Evolutionary conservation across 1,140 invertebrate genomes (phyloP).

Genomic region (Drosophila santomea): DNA sequence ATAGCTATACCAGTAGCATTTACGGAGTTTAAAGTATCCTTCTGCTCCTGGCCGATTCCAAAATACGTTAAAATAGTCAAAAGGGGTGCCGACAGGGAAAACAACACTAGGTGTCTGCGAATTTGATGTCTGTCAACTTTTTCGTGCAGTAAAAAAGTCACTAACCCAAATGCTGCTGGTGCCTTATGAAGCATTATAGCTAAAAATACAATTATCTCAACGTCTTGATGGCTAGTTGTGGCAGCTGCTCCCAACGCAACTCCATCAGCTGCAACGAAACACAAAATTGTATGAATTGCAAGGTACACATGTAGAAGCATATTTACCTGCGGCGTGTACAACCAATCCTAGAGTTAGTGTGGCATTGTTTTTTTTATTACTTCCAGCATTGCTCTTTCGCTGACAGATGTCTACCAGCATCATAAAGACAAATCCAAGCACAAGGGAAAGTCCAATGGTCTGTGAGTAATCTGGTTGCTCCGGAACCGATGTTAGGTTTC

Average conservation of each 20-base stretch:
- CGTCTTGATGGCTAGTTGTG: conserved; percentile 96
- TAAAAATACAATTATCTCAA: conserved; percentile 98
- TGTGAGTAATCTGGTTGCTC: conserved; percentile 85
- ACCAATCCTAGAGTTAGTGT: conserved; percentile 93
- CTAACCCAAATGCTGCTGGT: conserved; percentile 98
- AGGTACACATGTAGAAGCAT: background rate
- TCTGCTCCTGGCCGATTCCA: conserved; percentile 94
- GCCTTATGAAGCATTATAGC: conserved; percentile 99
- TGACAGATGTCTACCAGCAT: conserved; percentile 94
- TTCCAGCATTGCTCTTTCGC: conserved; percentile 86
- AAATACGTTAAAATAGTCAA: conserved; percentile 97
- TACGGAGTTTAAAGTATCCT: conserved; percentile 90
- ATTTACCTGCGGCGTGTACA: conserved; percentile 91
- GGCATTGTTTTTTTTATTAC: conserved; percentile 93
- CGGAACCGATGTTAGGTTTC: conserved; percentile 6
- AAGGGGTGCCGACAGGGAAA: conserved; percentile 96
- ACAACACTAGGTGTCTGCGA: conserved; percentile 95
- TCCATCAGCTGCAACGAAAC: conserved; percentile 92
- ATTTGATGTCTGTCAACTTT: conserved; percentile 94
- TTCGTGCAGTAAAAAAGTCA: conserved; percentile 98
- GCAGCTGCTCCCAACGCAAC: conserved; percentile 98
- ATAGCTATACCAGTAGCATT: conserved; percentile 97
- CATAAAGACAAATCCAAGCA: conserved; percentile 97
- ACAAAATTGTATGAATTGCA: background rate
- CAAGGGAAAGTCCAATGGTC: conserved; percentile 88